phyloP scores from a whole-genome alignment of 1,140 invertebrate species.

The Drosophila nigrodunni region DNA sequence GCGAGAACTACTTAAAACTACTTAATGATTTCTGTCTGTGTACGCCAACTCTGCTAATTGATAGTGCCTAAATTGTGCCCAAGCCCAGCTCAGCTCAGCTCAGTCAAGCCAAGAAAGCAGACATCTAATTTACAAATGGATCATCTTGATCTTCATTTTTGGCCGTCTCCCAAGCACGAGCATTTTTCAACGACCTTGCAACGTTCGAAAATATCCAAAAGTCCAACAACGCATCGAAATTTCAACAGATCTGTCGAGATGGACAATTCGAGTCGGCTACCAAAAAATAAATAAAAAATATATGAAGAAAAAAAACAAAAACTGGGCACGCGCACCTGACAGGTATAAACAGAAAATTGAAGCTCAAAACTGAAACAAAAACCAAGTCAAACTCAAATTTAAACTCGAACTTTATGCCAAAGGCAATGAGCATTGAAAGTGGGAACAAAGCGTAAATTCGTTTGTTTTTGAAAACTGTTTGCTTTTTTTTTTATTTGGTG shows the following conservation, averaged over 20 bases:
- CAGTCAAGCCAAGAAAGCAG: slow-evolving; percentile 15
- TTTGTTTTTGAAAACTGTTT: slow-evolving; percentile 7
- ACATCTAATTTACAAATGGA: slow-evolving; percentile 43
- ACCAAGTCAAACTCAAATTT: slow-evolving; percentile 28
- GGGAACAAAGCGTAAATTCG: slow-evolving; percentile 45
- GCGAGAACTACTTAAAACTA: too few species aligned
- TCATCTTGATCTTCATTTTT: slow-evolving; percentile 41
- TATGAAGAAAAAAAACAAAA: background rate
- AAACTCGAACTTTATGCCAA: slow-evolving; percentile 29
- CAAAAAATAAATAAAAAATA: slow-evolving; percentile 12
- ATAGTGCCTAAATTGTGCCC: slow-evolving; percentile 2
- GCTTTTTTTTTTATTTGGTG: slow-evolving; percentile 9
- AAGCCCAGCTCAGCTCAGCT: background rate
- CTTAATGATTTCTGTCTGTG: too few species aligned
- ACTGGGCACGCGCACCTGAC: slow-evolving; percentile 61
- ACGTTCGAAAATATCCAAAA: background rate
- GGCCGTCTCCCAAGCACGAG: slow-evolving; percentile 9
- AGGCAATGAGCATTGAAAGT: slow-evolving; percentile 58
- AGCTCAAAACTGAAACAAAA: too few species aligned
- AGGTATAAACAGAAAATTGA: background rate
- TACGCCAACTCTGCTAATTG: background rate
- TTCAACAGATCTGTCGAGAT: slow-evolving; percentile 62
- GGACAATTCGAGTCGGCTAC: slow-evolving; percentile 49
- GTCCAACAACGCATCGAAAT: slow-evolving; percentile 44
- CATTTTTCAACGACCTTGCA: slow-evolving; percentile 60